These are phyloP conservation scores for Pectinophora gossypiella DNA, from an alignment of 1,140 invertebrate genomes.

Conservation along the genomic window DNA sequence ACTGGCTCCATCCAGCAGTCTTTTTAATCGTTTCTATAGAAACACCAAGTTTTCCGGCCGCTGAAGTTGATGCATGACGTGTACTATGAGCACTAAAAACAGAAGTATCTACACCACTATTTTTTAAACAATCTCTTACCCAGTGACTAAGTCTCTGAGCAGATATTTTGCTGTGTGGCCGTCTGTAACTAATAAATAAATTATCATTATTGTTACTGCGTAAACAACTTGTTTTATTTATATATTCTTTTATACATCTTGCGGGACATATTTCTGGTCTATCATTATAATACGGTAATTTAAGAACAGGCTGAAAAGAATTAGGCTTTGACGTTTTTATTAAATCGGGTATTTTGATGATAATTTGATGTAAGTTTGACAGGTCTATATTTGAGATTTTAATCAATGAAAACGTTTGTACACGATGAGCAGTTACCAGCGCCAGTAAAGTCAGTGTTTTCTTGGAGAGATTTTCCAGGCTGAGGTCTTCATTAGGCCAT, in stretches of 20 bases:
- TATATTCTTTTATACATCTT: not conserved
- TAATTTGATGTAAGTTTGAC: not conserved
- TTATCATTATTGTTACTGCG: not conserved
- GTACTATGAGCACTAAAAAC: constrained; percentile 25
- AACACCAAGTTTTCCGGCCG: constrained; percentile 15
- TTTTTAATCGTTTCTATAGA: constrained; percentile 6
- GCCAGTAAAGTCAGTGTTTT: constrained; percentile 2
- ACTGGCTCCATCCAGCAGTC: not conserved
- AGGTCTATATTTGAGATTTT: not conserved
- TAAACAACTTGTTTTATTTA: not conserved
- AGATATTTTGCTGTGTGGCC: not conserved
- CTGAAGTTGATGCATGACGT: constrained; percentile 24
- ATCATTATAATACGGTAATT: constrained; percentile 1
- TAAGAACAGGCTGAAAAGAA: not conserved
- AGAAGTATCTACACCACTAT: constrained; percentile 16
- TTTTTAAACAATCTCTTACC: constrained; percentile 11
- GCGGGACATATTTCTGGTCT: constrained; percentile 6
- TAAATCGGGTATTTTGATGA: not conserved
- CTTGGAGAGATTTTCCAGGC: not conserved
- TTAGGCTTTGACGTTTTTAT: not conserved
- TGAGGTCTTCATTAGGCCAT: not conserved
- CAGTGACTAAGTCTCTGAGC: constrained; percentile 3
- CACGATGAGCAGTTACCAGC: constrained; percentile 4
- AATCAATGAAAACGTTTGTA: not conserved
- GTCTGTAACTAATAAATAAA: constrained; percentile 1